A percentile compares a stretch with the other conserved stretches of the same genome.
phyloP scores from a whole-genome alignment of 2,888 invertebrate species.

The Dicycla oo region DNA sequence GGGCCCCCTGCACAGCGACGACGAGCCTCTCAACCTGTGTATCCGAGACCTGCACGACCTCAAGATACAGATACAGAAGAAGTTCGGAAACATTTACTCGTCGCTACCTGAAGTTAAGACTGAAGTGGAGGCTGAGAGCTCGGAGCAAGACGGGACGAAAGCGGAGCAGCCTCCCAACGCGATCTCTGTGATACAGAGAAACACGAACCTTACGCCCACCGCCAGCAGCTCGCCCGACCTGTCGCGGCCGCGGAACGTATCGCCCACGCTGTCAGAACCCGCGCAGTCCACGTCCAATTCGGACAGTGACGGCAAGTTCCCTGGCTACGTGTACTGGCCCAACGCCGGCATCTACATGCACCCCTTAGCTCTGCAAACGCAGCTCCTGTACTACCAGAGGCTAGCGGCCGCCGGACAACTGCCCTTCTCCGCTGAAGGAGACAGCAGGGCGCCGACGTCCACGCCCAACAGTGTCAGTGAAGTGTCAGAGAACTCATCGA shows the following conservation, averaged over 20 bases:
- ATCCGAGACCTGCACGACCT: constrained; percentile 93
- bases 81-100: constrained; percentile 92
- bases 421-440: constrained; percentile 81
- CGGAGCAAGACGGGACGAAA: constrained; percentile 87
- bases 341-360: constrained; percentile 93
- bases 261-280: constrained; percentile 84
- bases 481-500: constrained; percentile 78
- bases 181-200: constrained; percentile 87
- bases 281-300: constrained; percentile 80
- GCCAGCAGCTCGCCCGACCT: constrained; percentile 86
- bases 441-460: constrained; percentile 71
- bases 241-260: constrained; percentile 76
- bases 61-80: constrained; percentile 92
- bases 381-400: constrained; percentile 94
- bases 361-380: constrained; percentile 93
- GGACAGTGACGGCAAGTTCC: constrained; percentile 81
- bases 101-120: constrained; percentile 90
- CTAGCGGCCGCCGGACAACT: constrained; percentile 90
- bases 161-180: constrained; percentile 83
- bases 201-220: constrained; percentile 81
- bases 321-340: constrained; percentile 93
- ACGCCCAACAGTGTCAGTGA: constrained; percentile 80
- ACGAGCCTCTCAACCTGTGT: constrained; percentile 96
- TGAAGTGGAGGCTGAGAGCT: constrained; percentile 88
- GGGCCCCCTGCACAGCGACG: constrained; percentile 83